Evolutionary conservation across 2,797 vertebrate species (phyloP), one percentile per base, ranked within the genome.

Genomic region (Bufotes viridis): DNA sequence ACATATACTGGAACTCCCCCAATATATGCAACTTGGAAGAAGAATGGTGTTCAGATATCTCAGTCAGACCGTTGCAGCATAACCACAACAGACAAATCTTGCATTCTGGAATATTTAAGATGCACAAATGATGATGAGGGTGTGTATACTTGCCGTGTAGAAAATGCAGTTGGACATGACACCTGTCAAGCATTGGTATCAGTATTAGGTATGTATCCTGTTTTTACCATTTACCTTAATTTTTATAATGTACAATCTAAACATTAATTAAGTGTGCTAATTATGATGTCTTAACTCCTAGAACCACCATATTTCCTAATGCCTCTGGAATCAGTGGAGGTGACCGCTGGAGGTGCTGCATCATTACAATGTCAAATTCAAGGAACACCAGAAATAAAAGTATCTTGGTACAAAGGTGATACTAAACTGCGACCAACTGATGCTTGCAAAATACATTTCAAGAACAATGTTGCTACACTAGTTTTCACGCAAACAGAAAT

Each of bases 381-480:
- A 22, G 98, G 98, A 80, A 99, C 98, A 42, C 98, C 98, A 90
- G 98, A 99, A 93, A 98, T 99, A 90, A 97, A 96, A 90, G 97
- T 99, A 90, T 97, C 97, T 90, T 99, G 98, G 98, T 99, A 97
- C 93, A 99, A 99, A 94, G 98, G 96, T 0, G 98, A 98, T 10
- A 97, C 97, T 22, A 99, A 99, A 94, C 94, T 99, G 75, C 93
- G 98, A 83, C 96, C 97, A 82, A 97, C 96, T 90, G 95, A 96
- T 51, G 96, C 95, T 90, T 98, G 97, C 84, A 98, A 94, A 92
- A 93, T 98, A 82, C 98, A 98, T 91, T 98, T 96, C 92, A 93
- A 94, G 26, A 98, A 97, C 93, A 99, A 97, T 0, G 88, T 96
- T 76, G 98, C 98, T 90, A 97, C 95, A 8, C 94, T 99, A 91